These are phyloP conservation scores for Nothobranchius kuhntae DNA, from an alignment of 2,113 vertebrate species.

Conservation along the genomic window DNA sequence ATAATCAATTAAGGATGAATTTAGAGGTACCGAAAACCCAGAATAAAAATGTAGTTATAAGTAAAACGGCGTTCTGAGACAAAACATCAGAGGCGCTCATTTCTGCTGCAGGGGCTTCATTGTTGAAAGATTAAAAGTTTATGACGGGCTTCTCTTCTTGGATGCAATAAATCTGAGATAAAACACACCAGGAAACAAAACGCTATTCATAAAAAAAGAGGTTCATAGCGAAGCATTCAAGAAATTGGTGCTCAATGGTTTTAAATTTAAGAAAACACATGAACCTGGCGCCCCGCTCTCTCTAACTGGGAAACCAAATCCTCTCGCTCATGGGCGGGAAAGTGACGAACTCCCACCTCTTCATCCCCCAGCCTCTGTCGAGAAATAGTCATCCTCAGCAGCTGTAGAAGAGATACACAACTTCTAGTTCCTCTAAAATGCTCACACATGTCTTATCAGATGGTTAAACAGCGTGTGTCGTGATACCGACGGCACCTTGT, in stretches of 20 bases:
- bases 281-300: slow-evolving; percentile 88
- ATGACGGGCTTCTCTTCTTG: too few relatives aligned
- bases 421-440: too few relatives aligned
- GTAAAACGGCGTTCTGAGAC: too few relatives aligned
- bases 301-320: slow-evolving; percentile 92
- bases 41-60: too few relatives aligned
- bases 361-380: slow-evolving; percentile 95
- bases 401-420: slow-evolving; percentile 69
- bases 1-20: too few relatives aligned
- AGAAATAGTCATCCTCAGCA: slow-evolving; percentile 97
- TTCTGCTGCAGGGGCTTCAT: too few relatives aligned
- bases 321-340: slow-evolving; percentile 93
- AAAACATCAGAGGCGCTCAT: too few relatives aligned
- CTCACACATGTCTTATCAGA: too few relatives aligned
- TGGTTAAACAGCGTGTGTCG: not conserved
- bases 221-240: not conserved
- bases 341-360: slow-evolving; percentile 91
- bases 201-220: too few relatives aligned
- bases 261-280: not conserved
- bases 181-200: not conserved
- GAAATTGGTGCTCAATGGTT: not conserved
- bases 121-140: not conserved
- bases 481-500: slow-evolving; percentile 84
- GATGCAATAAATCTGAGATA: too few relatives aligned
- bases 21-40: too few relatives aligned